Evolutionary conservation across 1,140 invertebrate species (phyloP).

Genomic region (Leptoteleia sp.): DNA sequence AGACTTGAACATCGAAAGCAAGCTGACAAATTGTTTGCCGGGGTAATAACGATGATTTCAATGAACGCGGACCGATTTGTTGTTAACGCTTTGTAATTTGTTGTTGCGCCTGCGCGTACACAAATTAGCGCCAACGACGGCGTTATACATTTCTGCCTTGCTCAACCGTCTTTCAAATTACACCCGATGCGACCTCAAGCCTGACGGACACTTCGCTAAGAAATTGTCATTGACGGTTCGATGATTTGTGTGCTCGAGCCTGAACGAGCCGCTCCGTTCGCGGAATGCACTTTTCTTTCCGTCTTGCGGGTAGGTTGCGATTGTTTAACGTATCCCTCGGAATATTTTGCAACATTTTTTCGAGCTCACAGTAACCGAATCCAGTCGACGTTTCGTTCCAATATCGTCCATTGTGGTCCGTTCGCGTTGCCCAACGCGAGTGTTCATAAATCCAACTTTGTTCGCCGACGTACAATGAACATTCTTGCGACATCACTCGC

Average conservation of each 20-base stretch:
- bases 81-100: conserved; percentile 40
- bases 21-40: conserved; percentile 60
- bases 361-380: too few relatives aligned
- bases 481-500: too few relatives aligned
- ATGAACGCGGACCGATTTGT: conserved; percentile 47
- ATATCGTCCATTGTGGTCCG: too few relatives aligned
- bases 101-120: conserved; percentile 11
- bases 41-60: conserved; percentile 56
- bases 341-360: too few relatives aligned
- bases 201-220: conserved; percentile 1
- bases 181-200: neutral
- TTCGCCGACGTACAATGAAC: too few relatives aligned
- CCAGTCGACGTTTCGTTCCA: too few relatives aligned
- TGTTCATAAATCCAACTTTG: too few relatives aligned
- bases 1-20: conserved; percentile 56
- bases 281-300: too few relatives aligned
- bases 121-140: conserved; percentile 24
- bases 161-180: conserved; percentile 21
- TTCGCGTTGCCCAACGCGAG: too few relatives aligned
- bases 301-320: too few relatives aligned
- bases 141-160: conserved; percentile 6
- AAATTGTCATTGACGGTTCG: conserved; percentile 47
- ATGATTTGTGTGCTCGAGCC: conserved; percentile 29
- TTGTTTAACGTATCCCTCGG: too few relatives aligned
- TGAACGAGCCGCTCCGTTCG: conserved; percentile 17